Conservation (phyloP, 2,113 vertebrate genomes). For the Microcebus jonahi region DNA sequence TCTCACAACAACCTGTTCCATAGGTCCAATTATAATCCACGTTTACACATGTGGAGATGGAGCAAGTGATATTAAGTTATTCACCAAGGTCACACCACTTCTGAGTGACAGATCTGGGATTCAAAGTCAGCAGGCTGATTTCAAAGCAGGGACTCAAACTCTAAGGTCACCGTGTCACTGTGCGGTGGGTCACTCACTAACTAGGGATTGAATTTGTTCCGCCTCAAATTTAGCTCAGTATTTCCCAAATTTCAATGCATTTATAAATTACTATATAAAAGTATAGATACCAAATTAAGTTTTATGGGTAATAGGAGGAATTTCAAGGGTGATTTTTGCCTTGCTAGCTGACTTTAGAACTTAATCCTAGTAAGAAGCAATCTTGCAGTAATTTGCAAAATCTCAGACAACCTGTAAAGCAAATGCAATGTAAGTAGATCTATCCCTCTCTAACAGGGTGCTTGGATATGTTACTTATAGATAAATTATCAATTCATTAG, state of each 20-base stretch:
- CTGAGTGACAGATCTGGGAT: not conserved
- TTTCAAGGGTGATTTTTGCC: not conserved
- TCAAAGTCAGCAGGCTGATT: not conserved
- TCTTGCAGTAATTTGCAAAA: conserved; percentile 8
- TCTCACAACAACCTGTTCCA: not conserved
- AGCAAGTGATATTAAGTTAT: conserved; percentile 6
- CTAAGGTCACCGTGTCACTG: not conserved
- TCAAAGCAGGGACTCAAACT: not conserved
- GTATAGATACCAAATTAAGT: not conserved
- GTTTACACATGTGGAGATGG: not conserved
- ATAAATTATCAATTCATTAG: not conserved
- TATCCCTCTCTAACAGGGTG: not conserved
- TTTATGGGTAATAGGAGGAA: not conserved
- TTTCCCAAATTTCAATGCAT: not conserved
- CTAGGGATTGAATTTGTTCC: not conserved
- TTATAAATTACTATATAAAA: not conserved
- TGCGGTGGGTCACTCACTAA: not conserved
- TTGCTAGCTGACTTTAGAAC: conserved; percentile 30
- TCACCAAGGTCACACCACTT: not conserved
- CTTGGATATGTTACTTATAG: not conserved
- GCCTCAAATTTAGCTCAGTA: not conserved
- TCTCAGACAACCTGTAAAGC: not conserved
- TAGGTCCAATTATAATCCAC: not conserved
- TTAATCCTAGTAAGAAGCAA: conserved; percentile 5
- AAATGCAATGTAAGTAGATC: not conserved